phyloP scores from a whole-genome alignment of 2,888 invertebrate genomes.

The Rhingia campestris region DNA sequence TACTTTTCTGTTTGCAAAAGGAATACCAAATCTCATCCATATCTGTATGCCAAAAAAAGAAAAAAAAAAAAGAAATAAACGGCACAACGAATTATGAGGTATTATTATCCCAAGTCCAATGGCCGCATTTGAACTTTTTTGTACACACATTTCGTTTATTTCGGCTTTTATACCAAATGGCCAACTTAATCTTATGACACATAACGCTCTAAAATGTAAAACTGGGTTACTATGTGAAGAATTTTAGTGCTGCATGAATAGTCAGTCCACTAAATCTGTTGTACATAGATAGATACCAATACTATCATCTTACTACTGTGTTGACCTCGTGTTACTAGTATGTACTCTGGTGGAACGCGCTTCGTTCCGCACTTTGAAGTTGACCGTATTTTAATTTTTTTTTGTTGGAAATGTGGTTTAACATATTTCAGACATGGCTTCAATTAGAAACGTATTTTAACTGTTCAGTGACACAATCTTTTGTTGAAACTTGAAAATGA shows the following conservation, averaged over 20 bases:
- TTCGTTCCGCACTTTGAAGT: slow-evolving; percentile 5
- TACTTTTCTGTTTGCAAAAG: too few relatives aligned
- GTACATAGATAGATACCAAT: slow-evolving; percentile 5
- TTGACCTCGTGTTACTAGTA: slow-evolving; percentile 9
- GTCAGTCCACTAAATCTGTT: slow-evolving; percentile 41
- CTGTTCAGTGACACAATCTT: slow-evolving; percentile 1
- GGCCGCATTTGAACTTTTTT: slow-evolving; percentile 64
- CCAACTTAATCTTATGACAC: slow-evolving; percentile 32
- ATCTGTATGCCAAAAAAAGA: slow-evolving; percentile 16
- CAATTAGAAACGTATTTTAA: slow-evolving; percentile 13
- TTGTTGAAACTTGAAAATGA: too few relatives aligned
- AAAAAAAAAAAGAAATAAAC: neutral
- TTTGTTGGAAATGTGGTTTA: neutral
- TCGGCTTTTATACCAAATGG: slow-evolving; percentile 1
- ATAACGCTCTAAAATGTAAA: slow-evolving; percentile 32
- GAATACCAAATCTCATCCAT: neutral
- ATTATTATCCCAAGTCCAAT: slow-evolving; percentile 58
- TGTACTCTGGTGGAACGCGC: slow-evolving; percentile 5
- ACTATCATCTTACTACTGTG: slow-evolving; percentile 5
- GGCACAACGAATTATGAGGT: slow-evolving; percentile 17
- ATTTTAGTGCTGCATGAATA: slow-evolving; percentile 57
- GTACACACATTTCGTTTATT: slow-evolving; percentile 8
- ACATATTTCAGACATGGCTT: slow-evolving; percentile 29
- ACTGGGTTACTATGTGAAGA: slow-evolving; percentile 62
- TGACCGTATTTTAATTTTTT: neutral